Conservation (phyloP, 2,113 vertebrate species). For the Phylloscopus whistleri region DNA sequence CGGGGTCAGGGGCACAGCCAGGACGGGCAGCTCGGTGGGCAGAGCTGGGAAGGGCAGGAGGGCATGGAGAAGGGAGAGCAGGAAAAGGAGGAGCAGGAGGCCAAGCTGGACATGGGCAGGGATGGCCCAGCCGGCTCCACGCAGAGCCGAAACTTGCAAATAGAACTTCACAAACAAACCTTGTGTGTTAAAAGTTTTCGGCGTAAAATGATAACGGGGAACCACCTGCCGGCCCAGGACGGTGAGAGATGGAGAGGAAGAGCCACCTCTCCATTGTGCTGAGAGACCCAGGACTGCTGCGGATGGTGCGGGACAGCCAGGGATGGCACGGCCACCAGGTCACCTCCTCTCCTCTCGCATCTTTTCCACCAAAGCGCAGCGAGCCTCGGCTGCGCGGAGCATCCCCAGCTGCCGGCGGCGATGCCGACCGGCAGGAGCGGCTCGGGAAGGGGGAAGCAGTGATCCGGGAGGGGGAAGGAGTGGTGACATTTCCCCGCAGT, state of each 20-base stretch:
- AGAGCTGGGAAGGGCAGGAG: neutral
- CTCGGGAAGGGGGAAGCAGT: neutral
- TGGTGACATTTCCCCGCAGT: slow-evolving; percentile 14
- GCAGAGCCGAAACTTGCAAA: neutral
- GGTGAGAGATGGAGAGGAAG: neutral
- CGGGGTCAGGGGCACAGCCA: neutral
- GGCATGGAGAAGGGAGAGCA: neutral
- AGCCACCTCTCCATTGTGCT: rapidly evolving
- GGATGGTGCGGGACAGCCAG: rapidly evolving
- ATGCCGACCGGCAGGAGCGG: neutral
- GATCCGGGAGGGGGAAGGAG: neutral
- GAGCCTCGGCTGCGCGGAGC: neutral
- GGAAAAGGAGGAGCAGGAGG: neutral
- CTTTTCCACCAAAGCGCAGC: neutral
- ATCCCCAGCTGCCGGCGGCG: rapidly evolving
- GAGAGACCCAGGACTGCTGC: neutral
- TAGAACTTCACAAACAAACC: no score
- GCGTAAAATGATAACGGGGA: rapidly evolving
- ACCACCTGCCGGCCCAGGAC: neutral
- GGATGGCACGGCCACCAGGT: rapidly evolving
- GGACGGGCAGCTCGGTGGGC: neutral
- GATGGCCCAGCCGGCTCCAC: neutral
- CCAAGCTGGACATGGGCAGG: neutral
- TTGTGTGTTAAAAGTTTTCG: neutral
- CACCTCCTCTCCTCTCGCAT: rapidly evolving